A percentile compares a stretch with the other conserved stretches of the same genome.
Evolutionary conservation across 2,888 invertebrate species (phyloP).

Genomic region (Melinaea menophilus): DNA sequence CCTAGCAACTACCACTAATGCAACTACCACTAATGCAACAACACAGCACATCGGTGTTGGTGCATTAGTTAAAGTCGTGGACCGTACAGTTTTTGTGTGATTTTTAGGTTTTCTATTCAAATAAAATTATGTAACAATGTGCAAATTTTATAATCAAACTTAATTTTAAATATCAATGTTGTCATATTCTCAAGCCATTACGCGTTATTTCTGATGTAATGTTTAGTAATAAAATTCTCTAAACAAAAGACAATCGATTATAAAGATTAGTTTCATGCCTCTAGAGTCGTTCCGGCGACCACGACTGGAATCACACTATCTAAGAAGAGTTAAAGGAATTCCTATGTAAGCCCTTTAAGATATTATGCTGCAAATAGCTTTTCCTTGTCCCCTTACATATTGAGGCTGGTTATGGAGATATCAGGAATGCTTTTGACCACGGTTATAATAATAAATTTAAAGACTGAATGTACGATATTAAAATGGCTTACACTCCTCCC

Average conservation of each 20-base stretch:
- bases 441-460: slow-evolving; percentile 6
- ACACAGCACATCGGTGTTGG: slow-evolving; percentile 1
- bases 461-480: not conserved
- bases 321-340: slow-evolving; percentile 22
- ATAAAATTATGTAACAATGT: not conserved
- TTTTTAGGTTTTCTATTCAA: not conserved
- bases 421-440: slow-evolving; percentile 8
- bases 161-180: too few relatives aligned
- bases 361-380: slow-evolving; percentile 25
- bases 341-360: slow-evolving; percentile 23
- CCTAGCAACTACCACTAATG: too few relatives aligned
- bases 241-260: slow-evolving; percentile 6
- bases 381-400: slow-evolving; percentile 18
- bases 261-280: slow-evolving; percentile 4
- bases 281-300: slow-evolving; percentile 10
- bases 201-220: too few relatives aligned
- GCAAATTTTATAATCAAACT: not conserved
- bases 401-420: slow-evolving; percentile 17
- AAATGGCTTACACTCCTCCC: not conserved
- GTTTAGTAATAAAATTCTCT: too few relatives aligned
- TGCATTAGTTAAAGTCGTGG: slow-evolving; percentile 12
- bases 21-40: slow-evolving; percentile 48
- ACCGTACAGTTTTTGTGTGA: not conserved
- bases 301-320: slow-evolving; percentile 21
- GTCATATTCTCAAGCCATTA: too few relatives aligned